Evolutionary conservation across 2,797 vertebrate genomes (phyloP).

Genomic region (Chiroxiphia lanceolata): DNA sequence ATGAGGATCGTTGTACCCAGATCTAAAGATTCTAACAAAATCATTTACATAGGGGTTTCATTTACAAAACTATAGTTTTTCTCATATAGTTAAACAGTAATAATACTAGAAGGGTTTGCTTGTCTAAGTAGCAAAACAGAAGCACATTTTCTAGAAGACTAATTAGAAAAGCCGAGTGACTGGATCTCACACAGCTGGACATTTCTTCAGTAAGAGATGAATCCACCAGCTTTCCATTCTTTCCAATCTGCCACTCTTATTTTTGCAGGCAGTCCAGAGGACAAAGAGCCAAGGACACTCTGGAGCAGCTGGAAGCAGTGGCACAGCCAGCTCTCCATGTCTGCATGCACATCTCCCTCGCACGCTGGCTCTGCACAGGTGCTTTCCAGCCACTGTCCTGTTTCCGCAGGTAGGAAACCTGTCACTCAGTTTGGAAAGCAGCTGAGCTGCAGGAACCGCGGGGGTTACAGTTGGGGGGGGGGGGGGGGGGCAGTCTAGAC

Average conservation of each 20-base stretch:
- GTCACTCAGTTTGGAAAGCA: not conserved
- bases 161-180: not conserved
- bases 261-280: not conserved
- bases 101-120: not conserved
- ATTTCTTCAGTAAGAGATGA: not conserved
- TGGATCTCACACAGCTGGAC: not conserved
- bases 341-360: rapidly evolving
- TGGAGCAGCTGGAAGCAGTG: rapidly evolving
- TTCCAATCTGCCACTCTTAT: not conserved
- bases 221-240: not conserved
- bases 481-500: rapidly evolving
- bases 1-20: not conserved
- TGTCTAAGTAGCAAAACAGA: not conserved
- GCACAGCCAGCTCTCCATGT: not conserved
- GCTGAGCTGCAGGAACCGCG: rapidly evolving
- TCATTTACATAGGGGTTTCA: not conserved
- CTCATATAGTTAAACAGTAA: not conserved
- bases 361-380: not conserved
- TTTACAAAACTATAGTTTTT: rapidly evolving
- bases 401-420: not conserved
- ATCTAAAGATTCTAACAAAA: not conserved
- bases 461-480: rapidly evolving
- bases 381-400: not conserved
- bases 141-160: not conserved
- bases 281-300: too few species aligned